Conservation (phyloP, 2,888 invertebrate species). For the Harpalus rubripes region DNA sequence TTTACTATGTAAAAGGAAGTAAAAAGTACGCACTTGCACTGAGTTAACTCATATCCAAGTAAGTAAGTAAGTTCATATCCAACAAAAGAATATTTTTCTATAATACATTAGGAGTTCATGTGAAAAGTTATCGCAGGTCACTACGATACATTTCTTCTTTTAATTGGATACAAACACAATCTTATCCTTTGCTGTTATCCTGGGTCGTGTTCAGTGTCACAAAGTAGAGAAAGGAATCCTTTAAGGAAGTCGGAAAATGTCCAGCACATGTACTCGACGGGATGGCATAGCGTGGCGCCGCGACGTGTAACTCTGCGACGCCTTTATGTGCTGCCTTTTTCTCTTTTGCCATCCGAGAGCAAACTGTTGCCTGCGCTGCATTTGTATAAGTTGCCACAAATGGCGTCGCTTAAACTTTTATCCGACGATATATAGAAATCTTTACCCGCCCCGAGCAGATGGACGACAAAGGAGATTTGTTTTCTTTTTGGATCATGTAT, state of each 20-base stretch:
- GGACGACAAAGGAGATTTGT: neutral
- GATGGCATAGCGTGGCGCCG: too few relatives aligned
- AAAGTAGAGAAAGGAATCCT: conserved; percentile 25
- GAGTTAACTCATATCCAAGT: too few relatives aligned
- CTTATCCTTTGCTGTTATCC: neutral
- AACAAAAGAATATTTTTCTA: too few relatives aligned
- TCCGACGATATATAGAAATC: conserved; percentile 5
- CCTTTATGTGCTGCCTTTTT: conserved; percentile 24
- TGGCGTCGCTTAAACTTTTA: conserved; percentile 28
- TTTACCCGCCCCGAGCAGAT: neutral
- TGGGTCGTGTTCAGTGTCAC: conserved; percentile 29
- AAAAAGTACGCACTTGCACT: too few relatives aligned
- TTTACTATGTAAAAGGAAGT: too few relatives aligned
- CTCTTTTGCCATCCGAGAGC: conserved; percentile 36
- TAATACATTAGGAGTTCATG: too few relatives aligned
- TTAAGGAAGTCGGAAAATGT: conserved; percentile 10
- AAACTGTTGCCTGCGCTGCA: conserved; percentile 40
- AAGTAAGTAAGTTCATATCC: too few relatives aligned
- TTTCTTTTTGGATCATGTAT: neutral
- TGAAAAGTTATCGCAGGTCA: too few relatives aligned
- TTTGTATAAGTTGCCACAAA: conserved; percentile 1
- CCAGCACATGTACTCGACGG: neutral
- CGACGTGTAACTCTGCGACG: neutral
- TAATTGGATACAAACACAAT: neutral
- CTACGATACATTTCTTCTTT: neutral